These are phyloP conservation scores for Eupithecia pulchellata DNA, from an alignment of 2,888 invertebrate species.

Conservation along the genomic window DNA sequence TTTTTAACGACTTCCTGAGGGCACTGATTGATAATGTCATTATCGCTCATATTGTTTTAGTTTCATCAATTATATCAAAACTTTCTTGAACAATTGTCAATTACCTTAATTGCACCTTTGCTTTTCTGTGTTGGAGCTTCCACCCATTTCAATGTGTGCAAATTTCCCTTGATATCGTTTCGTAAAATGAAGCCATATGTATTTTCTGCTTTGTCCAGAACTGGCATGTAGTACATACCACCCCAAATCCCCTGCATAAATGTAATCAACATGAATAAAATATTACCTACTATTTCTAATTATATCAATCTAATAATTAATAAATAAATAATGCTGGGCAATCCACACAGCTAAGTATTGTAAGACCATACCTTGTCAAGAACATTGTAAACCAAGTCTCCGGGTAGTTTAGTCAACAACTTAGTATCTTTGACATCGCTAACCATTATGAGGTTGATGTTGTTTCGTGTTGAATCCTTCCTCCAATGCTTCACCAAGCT, in stretches of 20 bases:
- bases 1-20: background rate
- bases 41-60: background rate
- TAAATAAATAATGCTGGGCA: too few species aligned
- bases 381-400: constrained; percentile 45
- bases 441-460: constrained; percentile 45
- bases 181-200: background rate
- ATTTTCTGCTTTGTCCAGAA: constrained; percentile 29
- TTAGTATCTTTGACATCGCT: constrained; percentile 34
- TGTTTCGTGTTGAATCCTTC: constrained; percentile 42
- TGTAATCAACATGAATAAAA: background rate
- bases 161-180: constrained; percentile 49
- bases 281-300: background rate
- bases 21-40: background rate
- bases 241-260: constrained; percentile 50
- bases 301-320: background rate
- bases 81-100: background rate
- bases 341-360: too few species aligned
- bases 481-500: constrained; percentile 50
- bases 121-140: constrained; percentile 44
- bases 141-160: constrained; percentile 58
- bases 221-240: constrained; percentile 51
- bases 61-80: background rate
- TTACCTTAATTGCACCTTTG: constrained; percentile 59
- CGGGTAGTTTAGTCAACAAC: constrained; percentile 33
- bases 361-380: constrained; percentile 44